Percentiles rank a stretch among this genome's conserved stretches.
These are phyloP conservation scores for Macrobrachium rosenbergii DNA, from an alignment of 1,140 invertebrate species.

Conservation along the genomic window DNA sequence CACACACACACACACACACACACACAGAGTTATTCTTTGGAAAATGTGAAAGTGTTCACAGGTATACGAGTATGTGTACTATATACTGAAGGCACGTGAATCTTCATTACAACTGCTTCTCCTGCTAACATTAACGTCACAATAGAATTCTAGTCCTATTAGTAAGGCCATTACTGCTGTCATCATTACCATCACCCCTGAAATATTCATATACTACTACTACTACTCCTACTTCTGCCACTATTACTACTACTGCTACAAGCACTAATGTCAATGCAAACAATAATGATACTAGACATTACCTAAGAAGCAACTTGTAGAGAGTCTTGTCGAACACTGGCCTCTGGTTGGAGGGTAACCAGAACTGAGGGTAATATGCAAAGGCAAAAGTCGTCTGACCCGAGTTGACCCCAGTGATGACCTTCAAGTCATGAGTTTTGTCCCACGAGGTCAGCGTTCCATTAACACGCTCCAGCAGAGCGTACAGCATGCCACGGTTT, in stretches of 20 bases:
- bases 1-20: too few relatives aligned
- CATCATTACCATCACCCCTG: too few relatives aligned
- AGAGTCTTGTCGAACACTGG: constrained; percentile 45
- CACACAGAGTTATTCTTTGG: too few relatives aligned
- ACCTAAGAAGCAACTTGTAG: constrained; percentile 46
- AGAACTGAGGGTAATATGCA: constrained; percentile 49
- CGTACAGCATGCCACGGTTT: constrained; percentile 46
- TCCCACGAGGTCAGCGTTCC: constrained; percentile 44
- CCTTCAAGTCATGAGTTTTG: constrained; percentile 44
- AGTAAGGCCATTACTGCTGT: too few relatives aligned
- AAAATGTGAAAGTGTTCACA: too few relatives aligned
- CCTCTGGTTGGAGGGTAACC: constrained; percentile 43
- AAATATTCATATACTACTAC: too few relatives aligned
- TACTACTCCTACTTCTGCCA: not conserved
- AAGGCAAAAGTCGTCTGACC: constrained; percentile 50
- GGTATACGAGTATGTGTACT: too few relatives aligned
- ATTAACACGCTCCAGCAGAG: constrained; percentile 41
- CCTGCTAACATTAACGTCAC: too few relatives aligned
- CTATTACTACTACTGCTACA: not conserved
- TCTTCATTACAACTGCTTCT: too few relatives aligned
- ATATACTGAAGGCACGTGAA: too few relatives aligned
- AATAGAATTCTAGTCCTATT: too few relatives aligned
- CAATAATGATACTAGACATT: not conserved
- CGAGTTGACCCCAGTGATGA: constrained; percentile 21
- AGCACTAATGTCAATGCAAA: not conserved